Conservation (phyloP, 2,888 invertebrate genomes). For the Willowsia nigromaculata region DNA sequence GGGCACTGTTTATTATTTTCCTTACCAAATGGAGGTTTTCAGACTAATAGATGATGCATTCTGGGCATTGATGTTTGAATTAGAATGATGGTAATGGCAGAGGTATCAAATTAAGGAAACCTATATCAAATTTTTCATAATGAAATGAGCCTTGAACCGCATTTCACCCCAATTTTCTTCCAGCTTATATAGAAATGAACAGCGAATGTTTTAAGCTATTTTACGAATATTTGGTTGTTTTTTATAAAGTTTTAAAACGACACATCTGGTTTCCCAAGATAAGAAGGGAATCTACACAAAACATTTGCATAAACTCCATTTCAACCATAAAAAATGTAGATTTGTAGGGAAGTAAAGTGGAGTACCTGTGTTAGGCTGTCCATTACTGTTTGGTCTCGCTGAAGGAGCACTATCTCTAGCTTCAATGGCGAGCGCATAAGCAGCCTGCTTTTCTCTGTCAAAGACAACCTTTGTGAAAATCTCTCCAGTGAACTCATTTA, state of each 20-base stretch:
- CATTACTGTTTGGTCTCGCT: constrained; percentile 94
- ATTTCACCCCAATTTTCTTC: too few relatives aligned
- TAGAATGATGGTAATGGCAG: too few relatives aligned
- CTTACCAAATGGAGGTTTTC: too few relatives aligned
- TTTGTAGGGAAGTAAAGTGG: neutral
- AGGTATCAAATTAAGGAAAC: too few relatives aligned
- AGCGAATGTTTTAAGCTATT: too few relatives aligned
- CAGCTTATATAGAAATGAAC: too few relatives aligned
- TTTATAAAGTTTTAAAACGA: neutral
- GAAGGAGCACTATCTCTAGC: constrained; percentile 98
- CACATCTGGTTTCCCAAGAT: constrained; percentile 42
- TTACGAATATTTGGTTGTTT: neutral
- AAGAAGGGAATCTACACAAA: neutral
- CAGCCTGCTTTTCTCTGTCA: constrained; percentile 98
- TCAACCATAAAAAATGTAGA: neutral
- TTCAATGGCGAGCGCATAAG: constrained; percentile 98
- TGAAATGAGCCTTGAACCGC: too few relatives aligned
- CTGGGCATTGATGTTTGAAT: too few relatives aligned
- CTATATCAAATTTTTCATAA: too few relatives aligned
- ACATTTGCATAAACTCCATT: neutral
- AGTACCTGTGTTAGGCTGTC: constrained; percentile 97
- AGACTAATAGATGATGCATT: too few relatives aligned
- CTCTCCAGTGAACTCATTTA: constrained; percentile 96
- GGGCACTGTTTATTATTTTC: too few relatives aligned
- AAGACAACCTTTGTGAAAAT: constrained; percentile 97